Evolutionary conservation across 2,113 vertebrate genomes (phyloP).

Genomic region (Gnathonemus echidnorhynchus): DNA sequence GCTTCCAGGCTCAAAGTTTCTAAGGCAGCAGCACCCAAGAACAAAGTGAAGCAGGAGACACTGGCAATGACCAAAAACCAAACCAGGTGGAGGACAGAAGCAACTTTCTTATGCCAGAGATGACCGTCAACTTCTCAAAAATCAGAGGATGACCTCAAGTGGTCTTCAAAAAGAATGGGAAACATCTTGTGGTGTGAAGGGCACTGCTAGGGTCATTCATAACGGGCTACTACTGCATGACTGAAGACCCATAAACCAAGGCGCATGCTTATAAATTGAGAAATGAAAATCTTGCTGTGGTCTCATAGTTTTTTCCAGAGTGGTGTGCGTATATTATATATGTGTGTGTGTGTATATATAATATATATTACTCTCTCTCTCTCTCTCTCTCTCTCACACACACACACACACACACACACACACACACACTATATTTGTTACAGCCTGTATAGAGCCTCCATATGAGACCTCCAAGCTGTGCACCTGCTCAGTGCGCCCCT

Average conservation of each 20-base stretch:
- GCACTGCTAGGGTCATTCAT: not conserved
- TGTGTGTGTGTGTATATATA: not conserved
- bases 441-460: not conserved
- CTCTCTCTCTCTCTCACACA: no score
- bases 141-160: not conserved
- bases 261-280: not conserved
- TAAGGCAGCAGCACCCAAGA: no score
- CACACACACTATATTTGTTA: not conserved
- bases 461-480: conserved; percentile 18
- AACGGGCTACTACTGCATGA: not conserved
- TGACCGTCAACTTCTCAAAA: not conserved
- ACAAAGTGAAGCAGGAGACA: no score
- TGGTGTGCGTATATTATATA: no score
- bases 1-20: no score
- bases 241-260: not conserved
- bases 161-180: not conserved
- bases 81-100: no score
- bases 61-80: no score
- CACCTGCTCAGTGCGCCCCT: conserved; percentile 85
- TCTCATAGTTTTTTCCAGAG: not conserved
- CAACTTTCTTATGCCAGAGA: not conserved
- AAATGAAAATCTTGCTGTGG: not conserved
- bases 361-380: no score
- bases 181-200: not conserved
- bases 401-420: not conserved